Percentiles rank a stretch among this genome's conserved stretches.
phyloP scores from a whole-genome alignment of 2,888 invertebrate genomes.

The Lasioglossum calceatum region DNA sequence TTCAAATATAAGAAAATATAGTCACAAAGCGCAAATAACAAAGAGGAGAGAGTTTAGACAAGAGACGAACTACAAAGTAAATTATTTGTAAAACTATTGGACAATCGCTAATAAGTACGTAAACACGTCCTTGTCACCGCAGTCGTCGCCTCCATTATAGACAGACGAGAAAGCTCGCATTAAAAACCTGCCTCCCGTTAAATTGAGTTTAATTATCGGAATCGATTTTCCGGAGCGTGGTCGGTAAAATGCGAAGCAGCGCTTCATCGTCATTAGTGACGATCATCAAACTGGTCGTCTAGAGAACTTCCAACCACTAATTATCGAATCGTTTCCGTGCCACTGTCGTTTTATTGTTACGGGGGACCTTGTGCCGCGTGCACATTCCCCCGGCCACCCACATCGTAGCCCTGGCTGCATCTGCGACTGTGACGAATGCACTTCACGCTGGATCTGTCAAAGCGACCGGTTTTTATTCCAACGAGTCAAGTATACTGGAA shows the following conservation, averaged over 20 bases:
- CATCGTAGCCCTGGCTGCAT: neutral
- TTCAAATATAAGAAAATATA: neutral
- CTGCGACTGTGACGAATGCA: neutral
- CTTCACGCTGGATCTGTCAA: neutral
- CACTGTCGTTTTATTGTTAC: slow-evolving; percentile 24
- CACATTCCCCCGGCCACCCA: neutral
- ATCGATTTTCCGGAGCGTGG: slow-evolving; percentile 27
- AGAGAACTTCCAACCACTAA: slow-evolving; percentile 47
- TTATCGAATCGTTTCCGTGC: slow-evolving; percentile 43
- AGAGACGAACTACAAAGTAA: neutral
- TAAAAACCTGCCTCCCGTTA: slow-evolving; percentile 47
- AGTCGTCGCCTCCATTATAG: slow-evolving; percentile 2
- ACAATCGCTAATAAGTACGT: neutral
- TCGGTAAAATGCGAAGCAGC: slow-evolving; percentile 20
- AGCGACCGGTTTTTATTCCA: neutral
- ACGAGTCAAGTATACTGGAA: neutral
- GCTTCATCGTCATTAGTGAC: slow-evolving; percentile 42
- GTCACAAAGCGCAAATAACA: no score
- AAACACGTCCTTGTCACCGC: neutral
- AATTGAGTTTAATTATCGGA: slow-evolving; percentile 50
- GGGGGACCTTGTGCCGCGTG: neutral
- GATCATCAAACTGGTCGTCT: slow-evolving; percentile 28
- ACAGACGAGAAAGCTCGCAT: neutral
- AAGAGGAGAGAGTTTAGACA: neutral
- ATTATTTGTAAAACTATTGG: neutral